Evolutionary conservation across 1,140 invertebrate genomes (phyloP).

Genomic region (Nilaparvata lugens): DNA sequence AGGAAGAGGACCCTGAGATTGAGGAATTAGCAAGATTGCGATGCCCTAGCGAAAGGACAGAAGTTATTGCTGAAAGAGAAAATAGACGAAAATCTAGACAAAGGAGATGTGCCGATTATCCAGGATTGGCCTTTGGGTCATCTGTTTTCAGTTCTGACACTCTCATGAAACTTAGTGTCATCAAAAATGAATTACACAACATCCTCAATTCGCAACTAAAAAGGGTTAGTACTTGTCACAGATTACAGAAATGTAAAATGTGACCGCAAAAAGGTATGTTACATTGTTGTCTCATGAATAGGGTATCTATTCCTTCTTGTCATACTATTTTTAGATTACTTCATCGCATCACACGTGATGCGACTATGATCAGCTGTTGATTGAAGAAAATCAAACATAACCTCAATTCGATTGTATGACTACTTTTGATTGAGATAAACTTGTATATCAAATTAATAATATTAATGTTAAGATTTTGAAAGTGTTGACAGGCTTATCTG

Average conservation of each 20-base stretch:
- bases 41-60: slow-evolving; percentile 78
- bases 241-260: slow-evolving; percentile 6
- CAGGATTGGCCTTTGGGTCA: slow-evolving; percentile 78
- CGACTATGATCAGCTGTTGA: too few species aligned
- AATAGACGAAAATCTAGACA: slow-evolving; percentile 51
- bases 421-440: too few species aligned
- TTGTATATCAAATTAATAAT: too few species aligned
- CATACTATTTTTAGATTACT: too few species aligned
- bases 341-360: too few species aligned
- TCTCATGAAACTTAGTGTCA: slow-evolving; percentile 95
- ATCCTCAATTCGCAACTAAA: slow-evolving; percentile 92
- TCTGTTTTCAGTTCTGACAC: slow-evolving; percentile 94
- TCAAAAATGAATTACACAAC: slow-evolving; percentile 94
- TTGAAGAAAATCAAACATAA: too few species aligned
- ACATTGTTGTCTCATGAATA: neutral
- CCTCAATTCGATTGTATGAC: too few species aligned
- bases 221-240: slow-evolving; percentile 66
- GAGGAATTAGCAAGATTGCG: slow-evolving; percentile 69
- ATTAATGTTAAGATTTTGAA: too few species aligned
- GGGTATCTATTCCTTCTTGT: neutral
- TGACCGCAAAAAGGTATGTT: neutral
- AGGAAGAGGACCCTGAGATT: slow-evolving; percentile 57
- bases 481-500: too few species aligned
- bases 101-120: slow-evolving; percentile 78
- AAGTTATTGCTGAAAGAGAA: slow-evolving; percentile 76